phyloP scores from a whole-genome alignment of 2,888 invertebrate genomes.

The Lithophane leautieri region DNA sequence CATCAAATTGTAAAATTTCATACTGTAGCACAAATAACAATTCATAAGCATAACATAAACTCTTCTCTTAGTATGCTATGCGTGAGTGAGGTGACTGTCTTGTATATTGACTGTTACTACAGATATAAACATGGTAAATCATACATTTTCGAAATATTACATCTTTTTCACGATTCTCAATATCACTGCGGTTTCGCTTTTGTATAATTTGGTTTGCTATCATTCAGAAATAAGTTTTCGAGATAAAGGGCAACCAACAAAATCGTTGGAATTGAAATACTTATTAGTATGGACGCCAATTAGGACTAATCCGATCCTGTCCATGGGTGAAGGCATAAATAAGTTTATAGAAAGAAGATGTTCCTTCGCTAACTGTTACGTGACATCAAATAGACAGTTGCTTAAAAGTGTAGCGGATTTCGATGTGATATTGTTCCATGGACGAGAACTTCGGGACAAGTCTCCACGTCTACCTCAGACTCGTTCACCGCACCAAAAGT shows the following conservation, averaged over 20 bases:
- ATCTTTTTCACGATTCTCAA: no score
- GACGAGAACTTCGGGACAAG: slow-evolving; percentile 67
- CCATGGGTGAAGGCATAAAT: slow-evolving; percentile 70
- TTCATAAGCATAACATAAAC: no score
- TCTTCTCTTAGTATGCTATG: no score
- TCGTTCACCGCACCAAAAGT: slow-evolving; percentile 67
- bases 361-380: slow-evolving; percentile 75
- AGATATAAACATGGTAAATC: no score
- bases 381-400: slow-evolving; percentile 72
- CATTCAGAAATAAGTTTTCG: background rate
- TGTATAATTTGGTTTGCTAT: no score
- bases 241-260: background rate
- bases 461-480: slow-evolving; percentile 63
- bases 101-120: no score
- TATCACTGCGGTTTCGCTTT: no score
- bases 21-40: no score
- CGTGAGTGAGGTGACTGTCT: no score
- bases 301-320: slow-evolving; percentile 67
- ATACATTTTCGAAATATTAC: no score
- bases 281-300: slow-evolving; percentile 76
- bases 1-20: no score
- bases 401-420: slow-evolving; percentile 71
- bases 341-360: slow-evolving; percentile 75
- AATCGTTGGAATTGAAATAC: slow-evolving; percentile 67
- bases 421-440: slow-evolving; percentile 78